These are phyloP conservation scores for Eueremaeus valkanovi DNA, from an alignment of 2,888 invertebrate species.

Conservation along the genomic window DNA sequence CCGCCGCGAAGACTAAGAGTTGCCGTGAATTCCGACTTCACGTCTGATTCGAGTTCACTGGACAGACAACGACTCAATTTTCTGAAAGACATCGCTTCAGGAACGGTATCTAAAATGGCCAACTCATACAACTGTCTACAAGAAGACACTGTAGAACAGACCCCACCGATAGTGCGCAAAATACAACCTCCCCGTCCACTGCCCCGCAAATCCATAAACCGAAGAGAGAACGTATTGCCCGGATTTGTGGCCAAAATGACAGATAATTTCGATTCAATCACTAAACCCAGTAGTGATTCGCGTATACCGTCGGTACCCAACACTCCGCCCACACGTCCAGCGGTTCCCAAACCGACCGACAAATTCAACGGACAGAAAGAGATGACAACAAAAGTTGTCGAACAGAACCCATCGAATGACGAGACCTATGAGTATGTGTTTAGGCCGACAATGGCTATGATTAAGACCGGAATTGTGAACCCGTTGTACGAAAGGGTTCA, in stretches of 20 bases:
- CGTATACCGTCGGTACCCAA: constrained; percentile 14
- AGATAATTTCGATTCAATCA: constrained; percentile 43
- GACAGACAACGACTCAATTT: constrained; percentile 43
- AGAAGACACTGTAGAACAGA: constrained; percentile 34
- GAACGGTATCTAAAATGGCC: constrained; percentile 44
- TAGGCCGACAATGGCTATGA: constrained; percentile 29
- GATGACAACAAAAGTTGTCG: not conserved
- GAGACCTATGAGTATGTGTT: constrained; percentile 23
- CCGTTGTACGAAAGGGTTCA: constrained; percentile 15
- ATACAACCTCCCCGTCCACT: constrained; percentile 27
- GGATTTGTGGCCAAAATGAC: constrained; percentile 46
- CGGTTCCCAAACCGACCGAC: constrained; percentile 21
- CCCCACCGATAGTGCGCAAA: constrained; percentile 14
- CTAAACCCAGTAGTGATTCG: constrained; percentile 29
- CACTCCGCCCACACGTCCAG: constrained; percentile 19
- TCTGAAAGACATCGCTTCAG: constrained; percentile 44
- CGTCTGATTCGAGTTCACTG: constrained; percentile 34
- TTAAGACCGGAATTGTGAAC: constrained; percentile 32
- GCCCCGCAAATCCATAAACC: not conserved
- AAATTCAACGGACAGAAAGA: not conserved
- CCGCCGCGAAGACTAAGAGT: not conserved
- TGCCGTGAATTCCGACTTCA: not conserved
- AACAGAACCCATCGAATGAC: not conserved
- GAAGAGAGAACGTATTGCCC: constrained; percentile 40
- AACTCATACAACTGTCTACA: constrained; percentile 44